A percentile compares a stretch with the other conserved stretches of the same genome.
These are phyloP conservation scores for Tetramorium parvispinum DNA, from an alignment of 1,140 invertebrate species.

Conservation along the genomic window DNA sequence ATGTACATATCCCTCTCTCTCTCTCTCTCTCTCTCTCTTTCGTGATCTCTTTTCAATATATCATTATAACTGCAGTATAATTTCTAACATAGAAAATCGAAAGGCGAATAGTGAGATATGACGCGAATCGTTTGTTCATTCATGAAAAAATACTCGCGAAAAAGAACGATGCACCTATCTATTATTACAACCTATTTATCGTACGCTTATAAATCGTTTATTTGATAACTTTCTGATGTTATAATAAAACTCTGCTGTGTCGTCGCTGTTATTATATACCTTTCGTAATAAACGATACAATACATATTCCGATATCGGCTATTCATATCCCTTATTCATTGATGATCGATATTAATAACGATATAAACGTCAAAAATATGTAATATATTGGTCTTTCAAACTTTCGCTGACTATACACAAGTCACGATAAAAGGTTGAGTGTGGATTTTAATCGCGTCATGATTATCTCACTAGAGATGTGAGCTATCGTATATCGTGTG, in stretches of 20 bases:
- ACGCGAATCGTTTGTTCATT: not conserved
- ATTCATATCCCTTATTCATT: conserved; percentile 13
- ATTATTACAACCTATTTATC: not conserved
- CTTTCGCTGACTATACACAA: not conserved
- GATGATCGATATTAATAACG: not conserved
- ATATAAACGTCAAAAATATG: not conserved
- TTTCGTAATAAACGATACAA: not conserved
- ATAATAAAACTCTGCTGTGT: not conserved
- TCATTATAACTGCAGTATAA: conserved; percentile 22
- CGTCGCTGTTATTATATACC: not conserved
- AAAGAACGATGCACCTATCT: not conserved
- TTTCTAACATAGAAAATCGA: conserved; percentile 31
- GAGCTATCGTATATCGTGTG: not conserved
- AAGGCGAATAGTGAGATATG: not conserved
- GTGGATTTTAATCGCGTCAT: conserved; percentile 27
- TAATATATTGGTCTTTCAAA: not conserved
- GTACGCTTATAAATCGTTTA: not conserved
- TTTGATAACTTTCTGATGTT: not conserved
- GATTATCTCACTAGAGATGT: conserved; percentile 28
- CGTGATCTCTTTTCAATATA: not conserved
- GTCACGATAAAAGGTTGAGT: not conserved
- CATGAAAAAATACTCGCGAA: not conserved
- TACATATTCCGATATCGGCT: not conserved
- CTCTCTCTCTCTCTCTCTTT: not conserved
- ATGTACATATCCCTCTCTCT: not conserved